Conservation (phyloP, 2,113 vertebrate species). For the Bettongia penicillata region DNA sequence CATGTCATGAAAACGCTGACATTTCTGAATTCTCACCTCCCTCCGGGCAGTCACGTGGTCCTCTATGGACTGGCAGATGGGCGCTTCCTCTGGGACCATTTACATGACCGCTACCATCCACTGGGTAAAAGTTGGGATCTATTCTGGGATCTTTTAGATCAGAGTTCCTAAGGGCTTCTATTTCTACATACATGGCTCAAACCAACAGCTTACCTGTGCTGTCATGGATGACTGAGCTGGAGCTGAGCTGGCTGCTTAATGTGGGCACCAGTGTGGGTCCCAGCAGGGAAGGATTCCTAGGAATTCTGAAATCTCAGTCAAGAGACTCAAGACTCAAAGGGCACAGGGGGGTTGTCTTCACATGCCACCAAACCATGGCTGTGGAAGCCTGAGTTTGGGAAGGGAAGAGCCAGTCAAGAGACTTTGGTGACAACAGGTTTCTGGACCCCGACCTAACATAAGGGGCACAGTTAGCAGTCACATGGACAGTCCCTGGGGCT, state of each 20-base stretch:
- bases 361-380: not conserved
- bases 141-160: not conserved
- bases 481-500: not conserved
- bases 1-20: slow-evolving; percentile 76
- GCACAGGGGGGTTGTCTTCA: not conserved
- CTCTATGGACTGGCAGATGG: slow-evolving; percentile 84
- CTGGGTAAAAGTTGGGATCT: slow-evolving; percentile 78
- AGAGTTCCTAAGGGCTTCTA: too few species aligned
- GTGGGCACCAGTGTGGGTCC: too few species aligned
- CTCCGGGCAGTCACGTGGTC: slow-evolving; percentile 83
- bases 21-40: slow-evolving; percentile 79
- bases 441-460: not conserved
- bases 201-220: not conserved
- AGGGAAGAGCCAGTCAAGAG: not conserved
- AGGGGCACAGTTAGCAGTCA: not conserved
- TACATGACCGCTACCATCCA: slow-evolving; percentile 85
- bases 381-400: not conserved
- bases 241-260: too few species aligned
- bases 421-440: not conserved
- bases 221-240: too few species aligned
- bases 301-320: not conserved
- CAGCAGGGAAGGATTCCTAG: too few species aligned
- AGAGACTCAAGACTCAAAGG: not conserved
- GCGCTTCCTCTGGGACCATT: slow-evolving; percentile 85
- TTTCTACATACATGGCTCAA: too few species aligned